These are phyloP conservation scores for Lordiphosa andalusiaca DNA, from an alignment of 2,888 invertebrate species.

Conservation along the genomic window DNA sequence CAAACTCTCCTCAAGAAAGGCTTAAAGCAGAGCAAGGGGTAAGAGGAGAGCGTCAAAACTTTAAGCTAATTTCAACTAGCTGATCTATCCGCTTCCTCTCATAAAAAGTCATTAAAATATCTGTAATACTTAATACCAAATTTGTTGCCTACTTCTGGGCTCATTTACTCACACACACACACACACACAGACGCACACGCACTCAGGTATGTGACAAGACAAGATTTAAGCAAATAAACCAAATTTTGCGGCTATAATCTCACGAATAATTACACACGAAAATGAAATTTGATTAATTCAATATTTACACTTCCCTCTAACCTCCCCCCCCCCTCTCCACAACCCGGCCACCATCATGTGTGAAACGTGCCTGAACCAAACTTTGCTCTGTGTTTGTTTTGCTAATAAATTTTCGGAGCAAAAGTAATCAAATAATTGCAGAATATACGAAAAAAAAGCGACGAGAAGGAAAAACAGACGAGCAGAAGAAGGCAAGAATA, in stretches of 20 bases:
- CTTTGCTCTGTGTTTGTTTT: slow-evolving; percentile 49
- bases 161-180: slow-evolving; percentile 1
- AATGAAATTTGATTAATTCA: slow-evolving; percentile 68
- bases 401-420: slow-evolving; percentile 66
- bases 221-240: slow-evolving; percentile 20
- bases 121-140: not conserved
- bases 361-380: slow-evolving; percentile 50
- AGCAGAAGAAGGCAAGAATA: slow-evolving; percentile 32
- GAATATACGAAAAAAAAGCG: slow-evolving; percentile 55
- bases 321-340: not conserved
- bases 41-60: slow-evolving; percentile 19
- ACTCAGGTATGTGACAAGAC: slow-evolving; percentile 6
- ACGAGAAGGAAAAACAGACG: not conserved
- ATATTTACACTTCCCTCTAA: slow-evolving; percentile 45
- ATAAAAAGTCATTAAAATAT: slow-evolving; percentile 3
- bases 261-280: slow-evolving; percentile 58
- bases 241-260: slow-evolving; percentile 33
- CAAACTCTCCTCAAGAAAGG: too few relatives aligned
- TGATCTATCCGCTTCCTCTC: too few relatives aligned
- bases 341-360: not conserved
- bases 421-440: slow-evolving; percentile 73
- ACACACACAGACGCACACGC: slow-evolving; percentile 1
- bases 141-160: slow-evolving; percentile 8
- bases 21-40: slow-evolving; percentile 10
- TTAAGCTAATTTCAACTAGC: too few relatives aligned